Percentiles rank a stretch among this genome's conserved stretches.
phyloP scores from a whole-genome alignment of 2,888 invertebrate genomes.

The Siphlonurus alternatus region DNA sequence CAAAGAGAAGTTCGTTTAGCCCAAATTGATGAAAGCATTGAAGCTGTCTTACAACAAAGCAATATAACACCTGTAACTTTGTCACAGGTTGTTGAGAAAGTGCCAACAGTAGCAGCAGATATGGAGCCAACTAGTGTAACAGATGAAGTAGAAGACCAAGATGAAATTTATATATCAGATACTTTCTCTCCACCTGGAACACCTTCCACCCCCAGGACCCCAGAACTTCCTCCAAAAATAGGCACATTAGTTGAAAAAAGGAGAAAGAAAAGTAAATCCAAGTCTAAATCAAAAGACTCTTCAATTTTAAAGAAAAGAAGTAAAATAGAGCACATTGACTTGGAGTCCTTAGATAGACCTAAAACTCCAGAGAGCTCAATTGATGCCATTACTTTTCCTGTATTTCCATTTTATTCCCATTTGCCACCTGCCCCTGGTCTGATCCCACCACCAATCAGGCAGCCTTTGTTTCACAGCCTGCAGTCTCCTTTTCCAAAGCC shows the following conservation, averaged over 20 bases:
- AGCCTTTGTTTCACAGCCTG: conserved; percentile 32
- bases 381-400: conserved; percentile 28
- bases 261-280: conserved; percentile 21
- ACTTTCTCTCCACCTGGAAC: conserved; percentile 35
- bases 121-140: not conserved
- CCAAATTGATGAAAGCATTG: conserved; percentile 18
- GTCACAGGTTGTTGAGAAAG: conserved; percentile 23
- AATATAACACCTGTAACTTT: not conserved
- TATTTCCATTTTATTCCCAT: conserved; percentile 27
- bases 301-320: not conserved
- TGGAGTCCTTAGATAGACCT: conserved; percentile 22
- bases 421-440: conserved; percentile 27
- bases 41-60: conserved; percentile 16
- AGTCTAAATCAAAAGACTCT: conserved; percentile 18
- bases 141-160: not conserved
- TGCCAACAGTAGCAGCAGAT: conserved; percentile 21
- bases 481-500: conserved; percentile 26
- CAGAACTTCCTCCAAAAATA: conserved; percentile 37
- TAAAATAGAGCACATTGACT: conserved; percentile 14
- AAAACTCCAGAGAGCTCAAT: conserved; percentile 26
- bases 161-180: conserved; percentile 15
- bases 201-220: conserved; percentile 37
- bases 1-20: conserved; percentile 15
- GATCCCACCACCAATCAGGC: conserved; percentile 37
- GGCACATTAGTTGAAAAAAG: conserved; percentile 31